A percentile compares a stretch with the other conserved stretches of the same genome.
These are phyloP conservation scores for Horisme vitalbata DNA, from an alignment of 2,888 invertebrate species.

Conservation along the genomic window DNA sequence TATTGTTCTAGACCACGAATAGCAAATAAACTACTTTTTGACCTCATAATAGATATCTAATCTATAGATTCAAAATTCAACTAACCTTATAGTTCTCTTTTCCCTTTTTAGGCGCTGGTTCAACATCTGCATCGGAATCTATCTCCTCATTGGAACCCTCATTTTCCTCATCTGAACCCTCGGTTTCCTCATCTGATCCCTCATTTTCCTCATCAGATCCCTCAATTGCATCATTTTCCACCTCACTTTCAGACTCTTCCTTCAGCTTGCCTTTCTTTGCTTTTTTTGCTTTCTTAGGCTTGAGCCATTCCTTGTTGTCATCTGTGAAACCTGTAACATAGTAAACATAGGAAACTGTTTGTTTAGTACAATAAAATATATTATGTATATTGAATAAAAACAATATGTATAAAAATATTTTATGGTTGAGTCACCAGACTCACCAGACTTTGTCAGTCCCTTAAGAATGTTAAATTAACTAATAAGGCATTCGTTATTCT, in stretches of 20 bases:
- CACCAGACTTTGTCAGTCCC: too few species aligned
- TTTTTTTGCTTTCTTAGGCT: slow-evolving; percentile 80
- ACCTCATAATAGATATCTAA: too few species aligned
- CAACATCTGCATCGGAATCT: slow-evolving; percentile 35
- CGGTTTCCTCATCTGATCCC: slow-evolving; percentile 6
- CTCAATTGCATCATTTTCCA: slow-evolving; percentile 39
- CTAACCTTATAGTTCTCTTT: slow-evolving; percentile 68
- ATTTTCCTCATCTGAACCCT: slow-evolving; percentile 3
- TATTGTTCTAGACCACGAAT: too few species aligned
- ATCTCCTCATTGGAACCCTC: slow-evolving; percentile 48
- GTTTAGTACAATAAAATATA: too few species aligned
- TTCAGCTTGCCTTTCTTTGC: slow-evolving; percentile 56
- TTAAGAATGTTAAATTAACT: too few species aligned
- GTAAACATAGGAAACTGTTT: too few species aligned
- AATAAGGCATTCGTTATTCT: too few species aligned
- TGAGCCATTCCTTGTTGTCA: slow-evolving; percentile 88
- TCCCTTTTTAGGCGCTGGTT: slow-evolving; percentile 37
- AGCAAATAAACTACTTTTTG: too few species aligned
- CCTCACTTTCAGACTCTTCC: slow-evolving; percentile 48
- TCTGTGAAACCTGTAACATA: slow-evolving; percentile 84
- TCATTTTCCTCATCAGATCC: slow-evolving; percentile 10
- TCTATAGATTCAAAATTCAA: too few species aligned
- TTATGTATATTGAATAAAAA: too few species aligned
- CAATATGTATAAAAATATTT: too few species aligned
- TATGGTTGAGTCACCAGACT: too few species aligned